Evolutionary conservation across 2,113 vertebrate species (phyloP), one percentile per base, ranked within the genome.

Genomic region (Phyllostomus discolor): DNA sequence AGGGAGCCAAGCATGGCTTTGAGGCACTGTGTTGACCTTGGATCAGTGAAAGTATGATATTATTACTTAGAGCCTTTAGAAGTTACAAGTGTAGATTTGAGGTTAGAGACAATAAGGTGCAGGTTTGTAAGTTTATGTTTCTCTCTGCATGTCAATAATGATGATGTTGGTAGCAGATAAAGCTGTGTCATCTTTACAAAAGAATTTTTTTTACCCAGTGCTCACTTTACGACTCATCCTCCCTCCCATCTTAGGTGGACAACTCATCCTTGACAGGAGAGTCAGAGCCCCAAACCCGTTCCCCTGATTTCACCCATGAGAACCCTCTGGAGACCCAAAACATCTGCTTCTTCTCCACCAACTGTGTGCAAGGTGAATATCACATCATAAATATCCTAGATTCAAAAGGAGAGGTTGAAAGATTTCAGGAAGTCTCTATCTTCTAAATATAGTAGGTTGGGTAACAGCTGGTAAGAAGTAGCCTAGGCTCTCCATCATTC

Each of bases 271-370:
- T 99, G 98, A 99, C 99, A 0, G 99, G 99, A 1, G 99, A 99
- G 96, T 99, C 99, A 0, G 99, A 99, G 97, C 99, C 99, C 0
- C 99, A 99, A 95, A 98, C 98, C 0, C 99, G 99, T 8, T 99
- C 98, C 1, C 98, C 99, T 0, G 99, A 99, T 28, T 99, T 98
- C 97, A 99, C 99, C 2, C 98, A 99, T 0, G 99, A 99, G 48
- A 99, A 99, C 97, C 99, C 99, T 0, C 98, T 99, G 94, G 99
- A 99, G 98, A 99, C 99, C 0, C 98, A 98, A 33, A 99, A 99
- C 98, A 99, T 99, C 97, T 98, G 98, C 96, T 99, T 99, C 99
- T 99, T 99, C 98, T 99, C 99, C 90, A 99, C 99, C 98, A 99
- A 99, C 98, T 99, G 99, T 62, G 99, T 99, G 4, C 99, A 99